Evolutionary conservation across 1,140 invertebrate genomes (phyloP).

Genomic region (Dendroctonus ponderosae): DNA sequence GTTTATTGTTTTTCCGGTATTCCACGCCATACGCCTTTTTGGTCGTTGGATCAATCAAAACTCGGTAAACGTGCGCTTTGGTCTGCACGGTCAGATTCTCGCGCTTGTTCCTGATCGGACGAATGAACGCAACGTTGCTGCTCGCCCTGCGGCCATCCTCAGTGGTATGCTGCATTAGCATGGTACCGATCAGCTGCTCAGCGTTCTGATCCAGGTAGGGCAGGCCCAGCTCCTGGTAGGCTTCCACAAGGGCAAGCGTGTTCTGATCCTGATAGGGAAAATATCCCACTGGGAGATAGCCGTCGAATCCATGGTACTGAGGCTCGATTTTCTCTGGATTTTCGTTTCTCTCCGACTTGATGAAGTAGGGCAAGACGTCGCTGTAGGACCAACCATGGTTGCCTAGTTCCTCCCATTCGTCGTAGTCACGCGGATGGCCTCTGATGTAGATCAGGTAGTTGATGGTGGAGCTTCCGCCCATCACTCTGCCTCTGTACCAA

Average conservation of each 20-base stretch:
- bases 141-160: conserved; percentile 66
- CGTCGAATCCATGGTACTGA: conserved; percentile 58
- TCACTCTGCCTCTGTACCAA: conserved; percentile 56
- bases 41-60: conserved; percentile 69
- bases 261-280: conserved; percentile 62
- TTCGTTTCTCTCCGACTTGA: conserved; percentile 57
- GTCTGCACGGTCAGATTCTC: conserved; percentile 70
- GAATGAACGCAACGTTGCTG: conserved; percentile 70
- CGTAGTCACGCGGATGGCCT: conserved; percentile 56
- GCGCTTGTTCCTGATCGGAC: conserved; percentile 65
- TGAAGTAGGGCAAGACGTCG: conserved; percentile 57
- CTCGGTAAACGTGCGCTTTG: conserved; percentile 66
- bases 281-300: conserved; percentile 62
- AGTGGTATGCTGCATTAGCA: conserved; percentile 60
- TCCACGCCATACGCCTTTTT: conserved; percentile 71
- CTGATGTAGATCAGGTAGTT: conserved; percentile 60
- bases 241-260: conserved; percentile 56
- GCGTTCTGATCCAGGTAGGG: conserved; percentile 58
- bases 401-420: conserved; percentile 55
- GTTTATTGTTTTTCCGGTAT: conserved; percentile 55
- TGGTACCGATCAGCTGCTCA: conserved; percentile 58
- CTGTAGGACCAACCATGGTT: conserved; percentile 55
- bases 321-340: conserved; percentile 51
- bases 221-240: conserved; percentile 61
- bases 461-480: conserved; percentile 56